These are phyloP conservation scores for Catharus minimus DNA, from an alignment of 2,113 vertebrate genomes.

Conservation along the genomic window DNA sequence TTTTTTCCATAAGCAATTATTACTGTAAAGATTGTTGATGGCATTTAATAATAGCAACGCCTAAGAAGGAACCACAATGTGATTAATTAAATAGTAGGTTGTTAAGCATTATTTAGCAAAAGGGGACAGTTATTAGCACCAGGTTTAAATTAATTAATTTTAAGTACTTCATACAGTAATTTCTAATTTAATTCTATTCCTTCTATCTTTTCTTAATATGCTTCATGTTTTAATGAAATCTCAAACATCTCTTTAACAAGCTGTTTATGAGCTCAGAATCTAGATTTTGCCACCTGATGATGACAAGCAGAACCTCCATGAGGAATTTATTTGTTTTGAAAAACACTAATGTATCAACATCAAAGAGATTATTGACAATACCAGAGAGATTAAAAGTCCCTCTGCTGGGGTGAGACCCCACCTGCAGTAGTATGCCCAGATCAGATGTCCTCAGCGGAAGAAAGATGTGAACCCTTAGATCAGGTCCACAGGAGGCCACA, in stretches of 20 bases:
- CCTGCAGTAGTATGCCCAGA: neutral
- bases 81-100: neutral
- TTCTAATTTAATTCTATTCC: neutral
- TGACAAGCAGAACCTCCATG: neutral
- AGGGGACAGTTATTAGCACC: neutral
- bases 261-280: neutral
- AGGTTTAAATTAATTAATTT: neutral
- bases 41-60: slow-evolving; percentile 1
- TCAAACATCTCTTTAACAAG: neutral
- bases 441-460: neutral
- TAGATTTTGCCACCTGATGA: neutral
- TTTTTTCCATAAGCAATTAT: slow-evolving; percentile 19
- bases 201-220: neutral
- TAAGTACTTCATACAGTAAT: neutral
- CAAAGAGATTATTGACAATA: neutral
- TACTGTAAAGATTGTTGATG: slow-evolving; percentile 20
- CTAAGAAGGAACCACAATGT: neutral
- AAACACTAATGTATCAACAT: neutral
- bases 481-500: neutral
- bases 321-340: neutral
- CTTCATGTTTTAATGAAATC: neutral
- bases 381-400: neutral
- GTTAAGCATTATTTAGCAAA: neutral
- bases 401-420: neutral
- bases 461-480: neutral